A percentile compares a stretch with the other conserved stretches of the same genome.
These are phyloP conservation scores for Pandemis heparana DNA, from an alignment of 2,888 invertebrate species.

Conservation along the genomic window DNA sequence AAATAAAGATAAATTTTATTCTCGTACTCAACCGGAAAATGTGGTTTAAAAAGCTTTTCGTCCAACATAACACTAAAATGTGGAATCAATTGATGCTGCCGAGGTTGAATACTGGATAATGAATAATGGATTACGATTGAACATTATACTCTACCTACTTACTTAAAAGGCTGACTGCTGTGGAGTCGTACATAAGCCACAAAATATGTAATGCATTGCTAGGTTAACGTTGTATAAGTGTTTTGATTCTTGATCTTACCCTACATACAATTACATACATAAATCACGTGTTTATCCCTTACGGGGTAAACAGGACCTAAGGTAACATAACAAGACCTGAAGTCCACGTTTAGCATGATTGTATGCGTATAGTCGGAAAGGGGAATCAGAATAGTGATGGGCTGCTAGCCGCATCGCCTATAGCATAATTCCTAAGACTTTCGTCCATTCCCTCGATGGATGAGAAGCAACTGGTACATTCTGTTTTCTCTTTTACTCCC, in stretches of 20 bases:
- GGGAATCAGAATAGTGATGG: too few relatives aligned
- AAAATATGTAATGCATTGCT: background rate
- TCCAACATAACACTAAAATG: background rate
- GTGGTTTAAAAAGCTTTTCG: constrained; percentile 29
- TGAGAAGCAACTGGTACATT: too few relatives aligned
- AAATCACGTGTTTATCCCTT: too few relatives aligned
- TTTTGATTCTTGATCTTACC: background rate
- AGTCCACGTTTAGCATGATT: too few relatives aligned
- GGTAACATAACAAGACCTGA: too few relatives aligned
- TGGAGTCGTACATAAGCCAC: background rate
- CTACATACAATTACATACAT: background rate
- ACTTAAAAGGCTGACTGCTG: background rate
- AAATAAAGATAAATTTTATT: constrained; percentile 36
- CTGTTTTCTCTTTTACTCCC: too few relatives aligned
- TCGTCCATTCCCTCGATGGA: too few relatives aligned
- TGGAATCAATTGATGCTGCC: background rate
- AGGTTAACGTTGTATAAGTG: background rate
- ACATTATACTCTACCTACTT: background rate
- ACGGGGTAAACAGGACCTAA: too few relatives aligned
- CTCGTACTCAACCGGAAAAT: constrained; percentile 5
- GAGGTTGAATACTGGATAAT: background rate
- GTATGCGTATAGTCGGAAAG: too few relatives aligned
- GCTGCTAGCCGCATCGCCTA: too few relatives aligned
- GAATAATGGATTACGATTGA: background rate
- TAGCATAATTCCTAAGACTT: too few relatives aligned